phyloP scores from a whole-genome alignment of 2,888 invertebrate genomes.

The Callinectes sapidus region DNA sequence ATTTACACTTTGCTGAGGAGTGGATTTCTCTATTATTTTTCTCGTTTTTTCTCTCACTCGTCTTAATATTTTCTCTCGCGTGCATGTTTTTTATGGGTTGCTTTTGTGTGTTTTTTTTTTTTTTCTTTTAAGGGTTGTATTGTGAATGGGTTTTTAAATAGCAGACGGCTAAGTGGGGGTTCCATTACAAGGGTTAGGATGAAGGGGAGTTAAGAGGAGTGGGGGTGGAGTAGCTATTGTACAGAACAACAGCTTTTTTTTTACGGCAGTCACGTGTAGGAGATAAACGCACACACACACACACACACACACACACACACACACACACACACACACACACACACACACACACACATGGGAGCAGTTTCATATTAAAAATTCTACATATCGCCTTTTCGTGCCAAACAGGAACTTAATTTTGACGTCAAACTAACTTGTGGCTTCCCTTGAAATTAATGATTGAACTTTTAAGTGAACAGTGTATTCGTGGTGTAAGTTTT shows the following conservation, averaged over 20 bases:
- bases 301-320: slow-evolving; percentile 24
- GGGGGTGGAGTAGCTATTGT: not conserved
- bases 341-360: not conserved
- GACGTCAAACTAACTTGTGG: not conserved
- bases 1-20: not conserved
- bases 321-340: not conserved
- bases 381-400: not conserved
- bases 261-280: not conserved
- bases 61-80: not conserved
- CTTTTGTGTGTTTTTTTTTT: not conserved
- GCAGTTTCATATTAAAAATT: not conserved
- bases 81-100: not conserved
- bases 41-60: not conserved
- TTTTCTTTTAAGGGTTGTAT: not conserved
- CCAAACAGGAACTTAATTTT: not conserved
- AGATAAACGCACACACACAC: not conserved
- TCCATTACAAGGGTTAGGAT: not conserved
- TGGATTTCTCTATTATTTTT: not conserved
- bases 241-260: not conserved
- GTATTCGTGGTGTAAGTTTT: not conserved
- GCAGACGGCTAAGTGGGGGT: not conserved
- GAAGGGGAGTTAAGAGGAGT: not conserved
- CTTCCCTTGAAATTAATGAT: not conserved
- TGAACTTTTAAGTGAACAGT: not conserved
- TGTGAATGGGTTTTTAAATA: not conserved